A percentile compares a stretch with the other conserved stretches of the same genome.
Evolutionary conservation across 2,888 invertebrate species (phyloP).

Genomic region (Callyntrura sp.): DNA sequence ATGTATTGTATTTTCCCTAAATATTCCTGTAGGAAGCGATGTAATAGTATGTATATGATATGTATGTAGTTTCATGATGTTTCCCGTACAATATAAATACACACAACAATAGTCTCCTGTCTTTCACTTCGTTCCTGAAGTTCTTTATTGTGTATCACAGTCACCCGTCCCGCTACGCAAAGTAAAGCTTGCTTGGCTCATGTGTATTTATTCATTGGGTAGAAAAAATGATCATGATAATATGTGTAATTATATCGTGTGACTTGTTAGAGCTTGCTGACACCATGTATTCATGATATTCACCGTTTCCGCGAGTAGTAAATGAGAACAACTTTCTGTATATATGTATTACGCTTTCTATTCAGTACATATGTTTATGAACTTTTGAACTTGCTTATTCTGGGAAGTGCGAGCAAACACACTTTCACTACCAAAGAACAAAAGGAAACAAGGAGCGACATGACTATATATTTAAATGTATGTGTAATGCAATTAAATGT

Average conservation of each 20-base stretch:
- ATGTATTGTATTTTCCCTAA: too few species aligned
- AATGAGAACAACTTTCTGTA: neutral
- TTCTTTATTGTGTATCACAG: neutral
- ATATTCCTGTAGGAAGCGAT: too few species aligned
- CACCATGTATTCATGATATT: neutral
- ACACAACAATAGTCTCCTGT: too few species aligned
- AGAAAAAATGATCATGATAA: too few species aligned
- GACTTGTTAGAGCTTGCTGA: conserved; percentile 40
- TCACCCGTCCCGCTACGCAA: too few species aligned
- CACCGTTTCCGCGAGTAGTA: conserved; percentile 15
- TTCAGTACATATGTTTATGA: neutral
- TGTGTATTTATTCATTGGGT: too few species aligned
- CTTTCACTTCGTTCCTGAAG: neutral
- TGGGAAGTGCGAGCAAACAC: neutral
- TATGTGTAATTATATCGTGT: conserved; percentile 8
- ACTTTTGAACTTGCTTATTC: too few species aligned
- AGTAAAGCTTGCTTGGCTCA: too few species aligned
- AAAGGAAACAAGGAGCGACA: conserved; percentile 19
- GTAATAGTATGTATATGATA: too few species aligned
- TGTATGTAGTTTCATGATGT: too few species aligned
- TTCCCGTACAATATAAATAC: too few species aligned
- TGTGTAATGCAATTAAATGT: neutral
- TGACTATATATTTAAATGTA: neutral
- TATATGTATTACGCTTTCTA: neutral
- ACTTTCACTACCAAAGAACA: conserved; percentile 3